Percentiles rank a stretch among this genome's conserved stretches.
phyloP scores from a whole-genome alignment of 2,797 vertebrate genomes.

The Sebastes steindachneri region DNA sequence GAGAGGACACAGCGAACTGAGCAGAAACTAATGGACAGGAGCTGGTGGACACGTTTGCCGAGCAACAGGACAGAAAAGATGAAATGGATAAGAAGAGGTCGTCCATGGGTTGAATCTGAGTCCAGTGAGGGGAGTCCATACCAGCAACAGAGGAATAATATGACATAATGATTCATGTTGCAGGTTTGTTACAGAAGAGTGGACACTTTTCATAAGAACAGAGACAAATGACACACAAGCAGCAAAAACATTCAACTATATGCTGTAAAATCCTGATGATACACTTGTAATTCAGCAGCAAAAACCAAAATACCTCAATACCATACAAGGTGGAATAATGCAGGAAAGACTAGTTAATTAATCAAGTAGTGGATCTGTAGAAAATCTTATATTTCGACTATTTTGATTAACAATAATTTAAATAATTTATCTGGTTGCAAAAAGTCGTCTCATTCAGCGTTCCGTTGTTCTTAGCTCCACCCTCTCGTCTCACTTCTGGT shows the following conservation, averaged over 20 bases:
- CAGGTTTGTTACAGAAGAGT: conserved; percentile 24
- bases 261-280: conserved; percentile 1
- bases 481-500: no score
- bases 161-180: conserved; percentile 53
- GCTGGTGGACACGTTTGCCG: conserved; percentile 14
- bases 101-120: not conserved
- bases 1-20: not conserved
- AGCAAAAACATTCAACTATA: conserved; percentile 7
- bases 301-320: not conserved
- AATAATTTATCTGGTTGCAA: not conserved
- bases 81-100: not conserved
- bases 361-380: not conserved
- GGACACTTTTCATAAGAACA: conserved; percentile 12
- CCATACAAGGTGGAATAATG: not conserved
- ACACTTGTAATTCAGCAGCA: conserved; percentile 1
- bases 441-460: no score
- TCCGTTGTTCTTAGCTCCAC: no score
- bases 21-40: conserved; percentile 19
- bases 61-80: conserved; percentile 17
- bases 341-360: not conserved
- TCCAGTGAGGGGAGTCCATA: conserved; percentile 12
- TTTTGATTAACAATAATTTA: not conserved
- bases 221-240: conserved; percentile 34
- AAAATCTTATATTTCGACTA: not conserved
- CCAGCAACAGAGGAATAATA: conserved; percentile 11